Base-by-base conservation (phyloP, 1,140 invertebrate genomes). In the Megalopta genalis region DNA sequence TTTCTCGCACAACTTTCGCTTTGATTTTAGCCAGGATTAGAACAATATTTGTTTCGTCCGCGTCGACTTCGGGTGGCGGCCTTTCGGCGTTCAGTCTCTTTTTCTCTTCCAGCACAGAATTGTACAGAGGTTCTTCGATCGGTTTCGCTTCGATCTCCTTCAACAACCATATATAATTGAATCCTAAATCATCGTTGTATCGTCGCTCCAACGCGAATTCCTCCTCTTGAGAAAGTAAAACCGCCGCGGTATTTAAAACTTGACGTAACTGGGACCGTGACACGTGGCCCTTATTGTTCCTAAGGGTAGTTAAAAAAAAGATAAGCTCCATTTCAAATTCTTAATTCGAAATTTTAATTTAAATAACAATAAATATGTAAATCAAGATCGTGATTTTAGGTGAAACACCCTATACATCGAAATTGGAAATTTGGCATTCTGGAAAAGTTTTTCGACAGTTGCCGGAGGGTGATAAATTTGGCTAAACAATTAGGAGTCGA, bases 21-120 rank as follows among this genome's bases (percentile, higher is more conserved):
- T 96, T 96, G 77, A 96, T 95, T 89, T 95, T 95, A 9, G 95
- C 95, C 21, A 96, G 91, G 69, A 96, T 95, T 71, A 94, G 91
- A 59, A 95, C 94, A 63, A 96, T 95, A 83, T 95, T 94, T 52
- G 94, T 94, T 85, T 96, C 93, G 16, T 88, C 83, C 32, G 87
- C 77, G 10, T 80, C 83, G 3, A 88, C 80, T 80, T 88, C 84
- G 64, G 85, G 75, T 54, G 82, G 71, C 21, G 72, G 73, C 74
- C 81, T 89, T 21, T 90, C 88, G 8, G 88, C 80, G 68, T 93
- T 93, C 0, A 93, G 66, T 68, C 65, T 81, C 42, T 84, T 89
- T 80, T 90, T 91, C 42, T 90, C 89, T 42, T 86, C 82, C 1
- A 93, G 54, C 65, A 90, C 72, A 4, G 65, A 62, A 7, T 82